Evolutionary conservation across 2,797 vertebrate species (phyloP).

Genomic region (Fringilla coelebs): DNA sequence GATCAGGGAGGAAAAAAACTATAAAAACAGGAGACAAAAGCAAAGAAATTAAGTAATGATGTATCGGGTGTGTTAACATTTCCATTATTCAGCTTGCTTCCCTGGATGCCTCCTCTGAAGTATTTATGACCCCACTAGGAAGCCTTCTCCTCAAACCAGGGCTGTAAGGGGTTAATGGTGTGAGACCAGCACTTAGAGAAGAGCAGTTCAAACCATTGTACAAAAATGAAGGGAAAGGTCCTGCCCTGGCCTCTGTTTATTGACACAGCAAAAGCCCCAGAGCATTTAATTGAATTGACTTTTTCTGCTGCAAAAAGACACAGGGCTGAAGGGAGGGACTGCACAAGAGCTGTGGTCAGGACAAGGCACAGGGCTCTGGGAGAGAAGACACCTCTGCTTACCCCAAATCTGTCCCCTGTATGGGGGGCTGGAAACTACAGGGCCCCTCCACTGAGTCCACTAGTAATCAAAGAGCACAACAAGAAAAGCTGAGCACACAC

Average conservation of each 20-base stretch:
- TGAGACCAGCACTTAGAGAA: neutral
- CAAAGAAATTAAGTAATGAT: constrained; percentile 9
- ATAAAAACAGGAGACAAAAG: neutral
- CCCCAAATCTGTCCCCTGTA: neutral
- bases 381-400: fast-evolving
- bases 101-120: neutral
- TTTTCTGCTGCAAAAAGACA: neutral
- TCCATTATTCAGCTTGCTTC: constrained; percentile 19
- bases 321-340: neutral
- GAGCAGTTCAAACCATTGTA: neutral
- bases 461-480: neutral
- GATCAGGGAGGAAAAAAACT: fast-evolving
- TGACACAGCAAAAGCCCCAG: neutral
- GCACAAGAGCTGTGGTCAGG: fast-evolving
- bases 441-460: neutral
- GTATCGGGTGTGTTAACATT: neutral
- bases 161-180: neutral
- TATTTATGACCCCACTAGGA: neutral
- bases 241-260: neutral
- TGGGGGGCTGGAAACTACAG: neutral
- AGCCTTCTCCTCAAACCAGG: neutral
- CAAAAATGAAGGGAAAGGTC: neutral
- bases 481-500: neutral
- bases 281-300: neutral
- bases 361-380: neutral